phyloP scores from a whole-genome alignment of 2,888 invertebrate species.

The Campopleginae sp. region DNA sequence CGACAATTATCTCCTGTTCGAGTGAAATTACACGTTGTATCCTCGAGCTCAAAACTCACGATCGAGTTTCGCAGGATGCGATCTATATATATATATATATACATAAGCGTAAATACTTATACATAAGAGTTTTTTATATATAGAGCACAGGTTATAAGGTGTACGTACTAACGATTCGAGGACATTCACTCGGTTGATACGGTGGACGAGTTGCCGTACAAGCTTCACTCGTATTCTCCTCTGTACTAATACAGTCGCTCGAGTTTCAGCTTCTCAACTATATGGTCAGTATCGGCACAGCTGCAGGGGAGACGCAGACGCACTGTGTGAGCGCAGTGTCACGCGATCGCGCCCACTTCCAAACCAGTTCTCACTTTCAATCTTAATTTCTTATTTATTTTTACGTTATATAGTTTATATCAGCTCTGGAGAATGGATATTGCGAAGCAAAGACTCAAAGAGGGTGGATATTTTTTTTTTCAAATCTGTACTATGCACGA shows the following conservation, averaged over 20 bases:
- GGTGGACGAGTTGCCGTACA: conserved; percentile 66
- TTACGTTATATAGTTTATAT: conserved; percentile 18
- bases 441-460: conserved; percentile 25
- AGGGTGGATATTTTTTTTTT: conserved; percentile 12
- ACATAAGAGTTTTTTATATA: conserved; percentile 24
- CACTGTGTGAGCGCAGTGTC: conserved; percentile 47
- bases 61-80: conserved; percentile 64
- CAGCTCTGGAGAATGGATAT: conserved; percentile 13
- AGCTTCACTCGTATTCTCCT: conserved; percentile 42
- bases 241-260: conserved; percentile 57
- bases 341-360: conserved; percentile 67
- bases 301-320: conserved; percentile 9
- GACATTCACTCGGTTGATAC: conserved; percentile 61
- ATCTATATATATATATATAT: conserved; percentile 38
- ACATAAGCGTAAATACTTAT: conserved; percentile 1
- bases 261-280: conserved; percentile 46
- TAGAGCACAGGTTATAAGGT: conserved; percentile 38
- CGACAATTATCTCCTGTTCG: conserved; percentile 43
- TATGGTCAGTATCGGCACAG: conserved; percentile 51
- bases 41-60: conserved; percentile 57
- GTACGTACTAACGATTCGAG: conserved; percentile 56
- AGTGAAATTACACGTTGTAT: conserved; percentile 43
- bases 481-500: not conserved
- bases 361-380: conserved; percentile 68
- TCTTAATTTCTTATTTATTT: conserved; percentile 64